phyloP scores from a whole-genome alignment of 2,113 vertebrate genomes.

The Pao palembangensis region DNA sequence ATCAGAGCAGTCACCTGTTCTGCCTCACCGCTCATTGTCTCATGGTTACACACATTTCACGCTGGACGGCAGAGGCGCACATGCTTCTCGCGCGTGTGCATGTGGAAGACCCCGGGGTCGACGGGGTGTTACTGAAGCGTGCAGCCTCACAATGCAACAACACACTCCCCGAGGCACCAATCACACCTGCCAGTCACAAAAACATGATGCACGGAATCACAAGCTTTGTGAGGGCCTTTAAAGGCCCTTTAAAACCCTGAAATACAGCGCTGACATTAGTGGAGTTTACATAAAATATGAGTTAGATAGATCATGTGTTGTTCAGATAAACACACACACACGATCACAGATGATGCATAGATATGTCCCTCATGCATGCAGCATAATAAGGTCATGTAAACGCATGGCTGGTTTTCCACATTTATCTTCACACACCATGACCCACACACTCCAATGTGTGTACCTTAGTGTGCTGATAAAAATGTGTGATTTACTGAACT shows the following conservation, averaged over 20 bases:
- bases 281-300: neutral
- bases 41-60: slow-evolving; percentile 37
- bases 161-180: slow-evolving; percentile 28
- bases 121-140: slow-evolving; percentile 46
- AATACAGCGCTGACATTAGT: neutral
- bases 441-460: slow-evolving; percentile 24
- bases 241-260: neutral
- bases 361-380: slow-evolving; percentile 37
- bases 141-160: slow-evolving; percentile 34
- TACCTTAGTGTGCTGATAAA: neutral
- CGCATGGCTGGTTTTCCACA: slow-evolving; percentile 50
- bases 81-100: slow-evolving; percentile 1
- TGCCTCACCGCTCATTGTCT: slow-evolving; percentile 33
- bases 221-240: neutral
- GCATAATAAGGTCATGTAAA: slow-evolving; percentile 65
- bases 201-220: neutral
- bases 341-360: slow-evolving; percentile 29
- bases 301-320: neutral
- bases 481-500: slow-evolving; percentile 35
- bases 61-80: slow-evolving; percentile 22
- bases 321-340: slow-evolving; percentile 8
- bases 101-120: slow-evolving; percentile 28
- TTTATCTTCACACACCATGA: slow-evolving; percentile 49
- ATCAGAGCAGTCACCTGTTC: slow-evolving; percentile 44
- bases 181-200: slow-evolving; percentile 49